phyloP scores from a whole-genome alignment of 2,113 vertebrate genomes.

The Saiga tatarica region DNA sequence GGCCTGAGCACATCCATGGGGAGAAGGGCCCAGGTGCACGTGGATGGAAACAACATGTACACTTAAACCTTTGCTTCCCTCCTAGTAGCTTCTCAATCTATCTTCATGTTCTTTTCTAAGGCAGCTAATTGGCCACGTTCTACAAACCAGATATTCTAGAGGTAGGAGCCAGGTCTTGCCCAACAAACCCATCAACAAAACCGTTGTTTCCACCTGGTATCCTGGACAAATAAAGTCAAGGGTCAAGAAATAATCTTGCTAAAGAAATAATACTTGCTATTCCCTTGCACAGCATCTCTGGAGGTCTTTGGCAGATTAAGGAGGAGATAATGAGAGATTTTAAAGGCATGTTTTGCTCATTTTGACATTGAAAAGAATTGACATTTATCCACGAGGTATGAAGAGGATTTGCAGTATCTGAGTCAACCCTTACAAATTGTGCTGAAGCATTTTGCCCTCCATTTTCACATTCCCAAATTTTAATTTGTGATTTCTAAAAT shows the following conservation, averaged over 20 bases:
- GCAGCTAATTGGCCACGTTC: neutral
- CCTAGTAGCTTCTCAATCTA: neutral
- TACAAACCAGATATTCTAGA: neutral
- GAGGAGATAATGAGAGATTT: neutral
- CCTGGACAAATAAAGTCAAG: neutral
- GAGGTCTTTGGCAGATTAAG: neutral
- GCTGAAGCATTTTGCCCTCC: neutral
- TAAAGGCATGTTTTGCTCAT: neutral
- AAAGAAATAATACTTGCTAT: neutral
- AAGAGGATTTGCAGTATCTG: neutral
- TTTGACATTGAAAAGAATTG: neutral
- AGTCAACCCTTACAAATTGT: neutral
- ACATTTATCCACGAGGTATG: neutral
- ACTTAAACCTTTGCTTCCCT: neutral
- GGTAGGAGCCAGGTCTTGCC: neutral
- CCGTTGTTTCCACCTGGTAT: neutral
- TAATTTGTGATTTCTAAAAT: constrained; percentile 21
- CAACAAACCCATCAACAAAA: neutral
- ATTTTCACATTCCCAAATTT: neutral
- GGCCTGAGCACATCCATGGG: neutral
- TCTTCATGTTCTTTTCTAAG: constrained; percentile 50
- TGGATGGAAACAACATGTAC: neutral
- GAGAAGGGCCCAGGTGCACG: neutral
- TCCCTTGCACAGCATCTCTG: neutral
- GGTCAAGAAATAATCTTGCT: neutral